A percentile compares a stretch with the other conserved stretches of the same genome.
Evolutionary conservation across 30 jellyfish, hydroid and myxozoan species (phyloP).

Genomic region (Cassiopea andromeda): DNA sequence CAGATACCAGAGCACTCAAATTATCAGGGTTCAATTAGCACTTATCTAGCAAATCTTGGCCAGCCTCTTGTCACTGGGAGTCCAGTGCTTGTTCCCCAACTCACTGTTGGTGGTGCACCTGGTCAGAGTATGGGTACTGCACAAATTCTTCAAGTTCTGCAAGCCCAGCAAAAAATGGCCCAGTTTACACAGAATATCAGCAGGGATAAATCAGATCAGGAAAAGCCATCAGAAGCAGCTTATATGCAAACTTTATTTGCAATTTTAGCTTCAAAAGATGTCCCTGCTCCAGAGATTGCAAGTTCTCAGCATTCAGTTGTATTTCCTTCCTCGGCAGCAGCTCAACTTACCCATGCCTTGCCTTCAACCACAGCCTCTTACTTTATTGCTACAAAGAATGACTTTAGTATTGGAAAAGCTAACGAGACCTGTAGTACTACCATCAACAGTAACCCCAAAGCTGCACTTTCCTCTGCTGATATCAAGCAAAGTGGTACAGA

Average conservation of each 20-base stretch:
- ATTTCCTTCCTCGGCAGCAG: background rate
- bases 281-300: constrained; percentile 13
- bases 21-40: constrained; percentile 35
- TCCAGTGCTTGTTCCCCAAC: constrained; percentile 46
- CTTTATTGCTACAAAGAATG: background rate
- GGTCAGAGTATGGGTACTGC: constrained; percentile 36
- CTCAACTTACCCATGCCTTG: background rate
- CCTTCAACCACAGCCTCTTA: constrained; percentile 12
- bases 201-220: constrained; percentile 4
- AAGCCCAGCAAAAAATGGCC: constrained; percentile 51
- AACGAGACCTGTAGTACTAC: constrained; percentile 2
- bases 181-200: background rate
- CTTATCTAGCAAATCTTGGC: constrained; percentile 53
- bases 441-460: constrained; percentile 44
- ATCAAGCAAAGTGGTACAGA: constrained; percentile 1
- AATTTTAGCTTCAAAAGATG: constrained; percentile 31
- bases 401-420: background rate
- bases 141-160: constrained; percentile 45
- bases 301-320: background rate
- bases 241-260: constrained; percentile 56
- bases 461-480: background rate
- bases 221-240: constrained; percentile 23
- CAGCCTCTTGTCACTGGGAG: constrained; percentile 60
- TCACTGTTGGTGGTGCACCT: constrained; percentile 14
- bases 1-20: constrained; percentile 42